phyloP scores from a whole-genome alignment of 2,888 invertebrate species.

The Xanthorhoe spadicearia region DNA sequence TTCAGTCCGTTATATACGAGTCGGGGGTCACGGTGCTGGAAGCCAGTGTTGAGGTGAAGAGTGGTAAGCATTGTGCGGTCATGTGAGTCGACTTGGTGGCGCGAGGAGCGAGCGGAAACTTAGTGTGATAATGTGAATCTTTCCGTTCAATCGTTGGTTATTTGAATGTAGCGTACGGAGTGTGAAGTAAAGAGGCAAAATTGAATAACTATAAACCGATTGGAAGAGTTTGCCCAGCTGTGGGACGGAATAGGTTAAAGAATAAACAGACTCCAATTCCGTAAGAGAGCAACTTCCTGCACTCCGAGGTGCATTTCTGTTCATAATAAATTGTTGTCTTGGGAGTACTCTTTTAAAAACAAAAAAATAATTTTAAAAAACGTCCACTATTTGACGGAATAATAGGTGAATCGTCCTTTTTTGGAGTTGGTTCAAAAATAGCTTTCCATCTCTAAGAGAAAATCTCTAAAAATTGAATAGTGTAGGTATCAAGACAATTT shows the following conservation, averaged over 20 bases:
- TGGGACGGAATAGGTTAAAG: too few species aligned
- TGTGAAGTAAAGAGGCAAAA: background rate
- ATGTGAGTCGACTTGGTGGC: background rate
- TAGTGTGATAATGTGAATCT: background rate
- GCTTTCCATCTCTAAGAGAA: background rate
- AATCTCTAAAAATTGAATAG: background rate
- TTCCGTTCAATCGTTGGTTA: background rate
- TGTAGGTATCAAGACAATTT: background rate
- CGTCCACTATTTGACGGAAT: too few species aligned
- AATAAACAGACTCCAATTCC: too few species aligned
- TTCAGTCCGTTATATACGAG: constrained; percentile 50
- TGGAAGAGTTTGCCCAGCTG: too few species aligned
- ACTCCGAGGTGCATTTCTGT: too few species aligned
- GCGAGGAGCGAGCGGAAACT: background rate
- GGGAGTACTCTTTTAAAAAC: too few species aligned
- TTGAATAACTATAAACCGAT: too few species aligned
- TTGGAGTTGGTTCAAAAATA: background rate
- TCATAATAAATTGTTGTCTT: too few species aligned
- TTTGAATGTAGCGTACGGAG: background rate
- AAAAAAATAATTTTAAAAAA: too few species aligned
- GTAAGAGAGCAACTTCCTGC: too few species aligned
- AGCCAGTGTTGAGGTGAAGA: background rate
- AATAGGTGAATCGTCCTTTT: too few species aligned
- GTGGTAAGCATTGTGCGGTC: constrained; percentile 15
- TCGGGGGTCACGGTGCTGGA: constrained; percentile 31